Percentiles rank a stretch among this genome's conserved stretches.
Evolutionary conservation across 2,888 invertebrate genomes (phyloP).

Genomic region (Mesochorus sp.): DNA sequence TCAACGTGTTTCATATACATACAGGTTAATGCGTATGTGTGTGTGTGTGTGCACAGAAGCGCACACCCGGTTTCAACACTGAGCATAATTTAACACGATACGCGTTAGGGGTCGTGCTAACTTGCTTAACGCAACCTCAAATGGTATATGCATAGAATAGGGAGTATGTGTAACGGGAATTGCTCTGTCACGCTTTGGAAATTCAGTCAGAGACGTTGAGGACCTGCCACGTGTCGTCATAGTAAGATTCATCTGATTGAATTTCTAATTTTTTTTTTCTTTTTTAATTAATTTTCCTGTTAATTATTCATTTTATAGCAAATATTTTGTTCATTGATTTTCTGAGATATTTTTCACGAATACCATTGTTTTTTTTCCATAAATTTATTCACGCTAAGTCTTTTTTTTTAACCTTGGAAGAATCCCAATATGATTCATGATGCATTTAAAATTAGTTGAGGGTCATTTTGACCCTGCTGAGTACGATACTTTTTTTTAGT

Average conservation of each 20-base stretch:
- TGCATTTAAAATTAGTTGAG: too few species aligned
- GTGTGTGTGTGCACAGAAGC: slow-evolving; percentile 55
- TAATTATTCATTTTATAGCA: too few species aligned
- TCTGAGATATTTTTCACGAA: too few species aligned
- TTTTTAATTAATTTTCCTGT: too few species aligned
- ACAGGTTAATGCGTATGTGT: not conserved
- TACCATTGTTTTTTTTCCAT: too few species aligned
- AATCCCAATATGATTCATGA: too few species aligned
- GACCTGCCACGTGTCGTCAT: not conserved
- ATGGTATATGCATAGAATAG: slow-evolving; percentile 66
- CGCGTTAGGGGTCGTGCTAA: slow-evolving; percentile 81
- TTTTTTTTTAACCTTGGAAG: too few species aligned
- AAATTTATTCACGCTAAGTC: too few species aligned
- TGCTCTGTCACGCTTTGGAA: slow-evolving; percentile 42
- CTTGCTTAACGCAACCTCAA: slow-evolving; percentile 82
- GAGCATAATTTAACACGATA: slow-evolving; percentile 81
- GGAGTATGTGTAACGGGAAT: slow-evolving; percentile 60
- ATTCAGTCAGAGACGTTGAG: slow-evolving; percentile 22
- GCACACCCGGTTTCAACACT: slow-evolving; percentile 73
- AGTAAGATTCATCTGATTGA: not conserved
- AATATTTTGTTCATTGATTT: too few species aligned
- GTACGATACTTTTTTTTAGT: too few species aligned
- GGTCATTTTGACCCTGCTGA: too few species aligned
- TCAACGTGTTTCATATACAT: not conserved
- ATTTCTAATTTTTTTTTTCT: not conserved